Percentiles rank a stretch among this genome's conserved stretches.
Evolutionary conservation across 2,797 vertebrate genomes (phyloP).

Genomic region (Sciurus vulgaris): DNA sequence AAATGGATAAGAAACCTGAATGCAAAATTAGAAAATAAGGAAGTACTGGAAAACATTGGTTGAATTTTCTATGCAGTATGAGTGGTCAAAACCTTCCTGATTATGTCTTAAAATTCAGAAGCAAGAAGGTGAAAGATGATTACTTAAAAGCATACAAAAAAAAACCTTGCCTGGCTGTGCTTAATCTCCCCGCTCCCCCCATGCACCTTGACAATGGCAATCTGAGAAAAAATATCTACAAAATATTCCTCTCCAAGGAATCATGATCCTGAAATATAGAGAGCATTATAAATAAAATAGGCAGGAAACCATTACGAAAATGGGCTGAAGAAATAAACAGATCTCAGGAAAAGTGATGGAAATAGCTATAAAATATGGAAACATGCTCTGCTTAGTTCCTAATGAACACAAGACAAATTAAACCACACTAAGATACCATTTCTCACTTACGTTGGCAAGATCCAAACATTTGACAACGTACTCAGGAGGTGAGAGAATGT

Average conservation of each 20-base stretch:
- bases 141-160: background rate
- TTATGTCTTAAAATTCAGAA: background rate
- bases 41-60: background rate
- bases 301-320: background rate
- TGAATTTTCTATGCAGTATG: background rate
- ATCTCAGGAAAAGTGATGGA: background rate
- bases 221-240: background rate
- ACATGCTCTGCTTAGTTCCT: background rate
- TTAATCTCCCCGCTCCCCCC: no score
- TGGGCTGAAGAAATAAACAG: background rate
- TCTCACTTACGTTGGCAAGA: background rate
- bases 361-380: background rate
- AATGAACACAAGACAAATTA: background rate
- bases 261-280: conserved; percentile 4
- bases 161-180: background rate
- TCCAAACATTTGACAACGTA: background rate
- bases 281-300: background rate
- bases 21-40: background rate
- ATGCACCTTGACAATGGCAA: background rate
- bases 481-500: background rate
- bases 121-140: no score
- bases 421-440: background rate
- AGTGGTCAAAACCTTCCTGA: background rate
- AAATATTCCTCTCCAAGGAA: background rate
- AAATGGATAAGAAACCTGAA: background rate